These are phyloP conservation scores for Aphis gossypii DNA, from an alignment of 1,140 invertebrate species.

Conservation along the genomic window DNA sequence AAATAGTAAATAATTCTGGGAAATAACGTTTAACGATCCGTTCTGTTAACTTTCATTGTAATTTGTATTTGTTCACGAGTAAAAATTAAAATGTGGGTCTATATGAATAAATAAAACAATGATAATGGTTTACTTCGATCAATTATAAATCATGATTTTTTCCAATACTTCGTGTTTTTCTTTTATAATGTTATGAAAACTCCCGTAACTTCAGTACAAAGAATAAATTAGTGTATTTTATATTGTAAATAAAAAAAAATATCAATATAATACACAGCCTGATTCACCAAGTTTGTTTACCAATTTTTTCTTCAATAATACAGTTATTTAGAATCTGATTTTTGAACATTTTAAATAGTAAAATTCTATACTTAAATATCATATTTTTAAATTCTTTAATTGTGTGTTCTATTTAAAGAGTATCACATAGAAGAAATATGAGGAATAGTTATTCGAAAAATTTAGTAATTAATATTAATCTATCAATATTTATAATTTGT, in stretches of 20 bases:
- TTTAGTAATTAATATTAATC: too few relatives aligned
- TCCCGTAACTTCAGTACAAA: background rate
- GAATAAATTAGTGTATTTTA: too few relatives aligned
- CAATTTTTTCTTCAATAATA: background rate
- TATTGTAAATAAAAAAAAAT: background rate
- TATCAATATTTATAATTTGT: too few relatives aligned
- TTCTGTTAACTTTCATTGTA: constrained; percentile 9
- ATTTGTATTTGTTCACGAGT: background rate
- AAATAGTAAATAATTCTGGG: background rate
- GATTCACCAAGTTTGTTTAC: background rate
- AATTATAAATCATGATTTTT: constrained; percentile 9
- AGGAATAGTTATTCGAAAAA: too few relatives aligned
- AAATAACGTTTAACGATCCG: background rate
- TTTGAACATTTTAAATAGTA: background rate
- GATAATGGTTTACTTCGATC: background rate
- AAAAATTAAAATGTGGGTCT: background rate
- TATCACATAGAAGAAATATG: too few relatives aligned
- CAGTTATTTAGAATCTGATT: background rate
- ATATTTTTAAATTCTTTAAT: too few relatives aligned
- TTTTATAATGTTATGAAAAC: background rate
- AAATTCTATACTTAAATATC: too few relatives aligned
- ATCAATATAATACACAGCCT: background rate
- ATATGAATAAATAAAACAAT: background rate
- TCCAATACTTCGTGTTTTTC: background rate
- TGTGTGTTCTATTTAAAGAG: too few relatives aligned